These are phyloP conservation scores for Penaeus japonicus DNA, from an alignment of 1,140 invertebrate genomes.

Conservation along the genomic window DNA sequence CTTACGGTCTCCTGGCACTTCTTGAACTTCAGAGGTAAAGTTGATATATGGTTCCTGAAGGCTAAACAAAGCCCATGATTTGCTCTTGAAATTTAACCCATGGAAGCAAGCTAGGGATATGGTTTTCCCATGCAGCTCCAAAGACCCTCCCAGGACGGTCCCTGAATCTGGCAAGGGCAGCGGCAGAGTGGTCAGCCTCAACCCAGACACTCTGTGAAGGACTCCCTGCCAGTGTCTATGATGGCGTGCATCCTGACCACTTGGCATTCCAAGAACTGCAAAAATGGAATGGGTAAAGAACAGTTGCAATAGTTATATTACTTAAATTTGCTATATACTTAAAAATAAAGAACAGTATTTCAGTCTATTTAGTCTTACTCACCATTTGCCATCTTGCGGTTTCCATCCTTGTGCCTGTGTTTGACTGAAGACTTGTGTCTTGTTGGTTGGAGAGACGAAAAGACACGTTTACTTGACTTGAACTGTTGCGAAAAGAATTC, in stretches of 20 bases:
- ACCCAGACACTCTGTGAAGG: slow-evolving; percentile 75
- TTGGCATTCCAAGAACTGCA: slow-evolving; percentile 33
- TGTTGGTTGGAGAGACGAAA: slow-evolving; percentile 77
- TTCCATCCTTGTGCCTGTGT: slow-evolving; percentile 46
- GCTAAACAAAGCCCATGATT: slow-evolving; percentile 96
- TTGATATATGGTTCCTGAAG: slow-evolving; percentile 93
- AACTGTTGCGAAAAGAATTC: slow-evolving; percentile 97
- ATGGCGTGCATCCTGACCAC: slow-evolving; percentile 69
- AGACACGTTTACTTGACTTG: slow-evolving; percentile 89
- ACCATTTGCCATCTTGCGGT: slow-evolving; percentile 43
- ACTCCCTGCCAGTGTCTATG: slow-evolving; percentile 93
- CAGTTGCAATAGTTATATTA: not conserved
- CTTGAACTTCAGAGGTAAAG: slow-evolving; percentile 93
- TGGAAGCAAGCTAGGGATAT: slow-evolving; percentile 97
- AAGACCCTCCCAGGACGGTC: slow-evolving; percentile 78
- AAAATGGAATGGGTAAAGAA: not conserved
- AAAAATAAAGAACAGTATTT: not conserved
- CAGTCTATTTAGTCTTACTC: not conserved
- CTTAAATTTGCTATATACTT: not conserved
- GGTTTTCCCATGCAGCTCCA: slow-evolving; percentile 73
- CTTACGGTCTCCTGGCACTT: slow-evolving; percentile 75
- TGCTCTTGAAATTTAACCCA: slow-evolving; percentile 95
- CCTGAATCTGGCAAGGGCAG: slow-evolving; percentile 75
- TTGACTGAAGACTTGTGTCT: slow-evolving; percentile 62
- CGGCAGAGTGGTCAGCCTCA: slow-evolving; percentile 77